These are phyloP conservation scores for Cydia fagiglandana DNA, from an alignment of 1,140 invertebrate genomes.

Conservation along the genomic window DNA sequence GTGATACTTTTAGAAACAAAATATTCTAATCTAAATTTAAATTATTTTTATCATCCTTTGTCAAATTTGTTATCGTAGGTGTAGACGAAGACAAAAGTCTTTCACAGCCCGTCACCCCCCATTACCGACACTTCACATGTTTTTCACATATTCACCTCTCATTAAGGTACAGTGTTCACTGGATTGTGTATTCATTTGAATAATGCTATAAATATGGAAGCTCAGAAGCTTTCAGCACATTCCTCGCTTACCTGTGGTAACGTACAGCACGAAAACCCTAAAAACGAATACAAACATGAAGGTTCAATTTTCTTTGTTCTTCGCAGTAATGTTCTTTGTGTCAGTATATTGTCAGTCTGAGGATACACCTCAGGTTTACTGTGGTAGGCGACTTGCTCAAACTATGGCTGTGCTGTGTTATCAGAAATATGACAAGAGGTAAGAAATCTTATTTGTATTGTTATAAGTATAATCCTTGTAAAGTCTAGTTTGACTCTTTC, in stretches of 20 bases:
- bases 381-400: slow-evolving; percentile 7
- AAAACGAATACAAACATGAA: not conserved
- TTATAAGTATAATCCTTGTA: not conserved
- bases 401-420: slow-evolving; percentile 10
- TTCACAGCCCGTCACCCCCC: slow-evolving; percentile 3
- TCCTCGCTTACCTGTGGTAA: not conserved
- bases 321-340: not conserved
- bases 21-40: not conserved
- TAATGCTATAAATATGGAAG: slow-evolving; percentile 1
- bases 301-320: not conserved
- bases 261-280: not conserved
- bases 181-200: not conserved
- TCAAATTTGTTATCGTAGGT: not conserved
- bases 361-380: not conserved
- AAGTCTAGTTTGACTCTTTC: too few relatives aligned
- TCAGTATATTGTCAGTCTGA: not conserved
- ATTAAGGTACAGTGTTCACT: slow-evolving; percentile 12
- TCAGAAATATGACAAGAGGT: not conserved
- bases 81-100: not conserved
- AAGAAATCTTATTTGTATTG: not conserved
- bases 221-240: not conserved
- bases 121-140: not conserved
- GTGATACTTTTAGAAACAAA: too few relatives aligned
- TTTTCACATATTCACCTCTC: slow-evolving; percentile 19
- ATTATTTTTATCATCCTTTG: not conserved